Evolutionary conservation across 2,797 vertebrate species (phyloP), one percentile per base, ranked within the genome.

Genomic region (Sebastes nivosus): DNA sequence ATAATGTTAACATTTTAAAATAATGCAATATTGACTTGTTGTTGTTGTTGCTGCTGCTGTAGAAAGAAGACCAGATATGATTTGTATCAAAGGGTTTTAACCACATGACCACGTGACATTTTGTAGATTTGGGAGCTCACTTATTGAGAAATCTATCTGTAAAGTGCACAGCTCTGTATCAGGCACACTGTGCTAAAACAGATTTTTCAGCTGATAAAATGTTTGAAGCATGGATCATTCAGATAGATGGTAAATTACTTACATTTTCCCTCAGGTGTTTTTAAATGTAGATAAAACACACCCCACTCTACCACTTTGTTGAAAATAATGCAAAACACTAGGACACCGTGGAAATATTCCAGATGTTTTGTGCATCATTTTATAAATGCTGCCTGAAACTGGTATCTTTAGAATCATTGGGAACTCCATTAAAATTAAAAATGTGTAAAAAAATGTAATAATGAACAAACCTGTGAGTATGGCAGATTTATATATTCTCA

Each of bases 11-110:
- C 5, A 12, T 8, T 20, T 20, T 36, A 6, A 27, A 65, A 34
- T n/a, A 13, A 22, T 25, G 22, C 8, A 24, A 13, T 7, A n/a
- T 30, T 18, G 32, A 13, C 5, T 34, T 38, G 14, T 29, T 67
- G n/a, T 22, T 73, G 55, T 18, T 70, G 42, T 4, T 32, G 29
- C 9, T 50, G 55, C 46, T 80, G 55, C 54, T 57, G 11, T 10
- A 8, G 14, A 78, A 54, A 65, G 24, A 74, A 2, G 2, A 69
- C 18, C 12, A 83, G 36, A 75, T 75, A 25, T 69, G 55, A 72
- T 75, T 64, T 24, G 1, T 4, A 67, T 80, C 55, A 72, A 61
- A 38, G 46, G 25, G 20, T 65, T 68, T 67, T 55, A 73, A 76
- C 67, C 72, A 67, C 67, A 52, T 57, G 22, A 70, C 61, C 54